phyloP scores from a whole-genome alignment of 1,140 invertebrate species.

The Drosophila sechellia region DNA sequence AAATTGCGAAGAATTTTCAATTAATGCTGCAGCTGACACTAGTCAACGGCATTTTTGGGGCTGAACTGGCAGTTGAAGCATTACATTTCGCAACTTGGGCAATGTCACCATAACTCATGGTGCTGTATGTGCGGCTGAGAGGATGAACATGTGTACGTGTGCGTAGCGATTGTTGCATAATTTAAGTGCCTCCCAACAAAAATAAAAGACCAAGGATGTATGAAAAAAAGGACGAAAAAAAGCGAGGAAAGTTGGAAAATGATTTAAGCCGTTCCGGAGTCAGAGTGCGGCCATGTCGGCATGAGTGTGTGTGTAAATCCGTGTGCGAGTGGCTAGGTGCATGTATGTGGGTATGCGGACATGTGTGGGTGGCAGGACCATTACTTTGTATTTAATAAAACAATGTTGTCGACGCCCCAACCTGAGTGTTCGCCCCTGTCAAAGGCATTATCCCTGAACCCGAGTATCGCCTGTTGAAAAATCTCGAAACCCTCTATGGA shows the following conservation, averaged over 20 bases:
- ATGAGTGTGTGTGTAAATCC: slow-evolving; percentile 2
- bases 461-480: slow-evolving; percentile 25
- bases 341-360: not conserved
- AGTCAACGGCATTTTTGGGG: slow-evolving; percentile 6
- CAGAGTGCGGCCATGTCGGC: slow-evolving; percentile 12
- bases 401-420: slow-evolving; percentile 58
- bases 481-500: slow-evolving; percentile 45
- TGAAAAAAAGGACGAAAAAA: not conserved
- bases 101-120: slow-evolving; percentile 22
- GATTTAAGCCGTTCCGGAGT: slow-evolving; percentile 45
- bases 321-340: slow-evolving; percentile 3
- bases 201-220: not conserved
- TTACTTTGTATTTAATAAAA: slow-evolving; percentile 76
- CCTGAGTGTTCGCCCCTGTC: slow-evolving; percentile 34
- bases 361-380: slow-evolving; percentile 16
- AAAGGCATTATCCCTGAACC: slow-evolving; percentile 51
- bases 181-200: slow-evolving; percentile 41
- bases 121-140: slow-evolving; percentile 1
- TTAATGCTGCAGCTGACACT: slow-evolving; percentile 41
- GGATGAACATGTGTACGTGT: slow-evolving; percentile 4
- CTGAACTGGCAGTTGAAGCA: slow-evolving; percentile 4
- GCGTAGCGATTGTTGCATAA: slow-evolving; percentile 46
- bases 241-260: slow-evolving; percentile 39
- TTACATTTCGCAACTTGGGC: slow-evolving; percentile 13
- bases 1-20: slow-evolving; percentile 30